Conservation (phyloP, 2,888 invertebrate genomes). For the Timandra comae region DNA sequence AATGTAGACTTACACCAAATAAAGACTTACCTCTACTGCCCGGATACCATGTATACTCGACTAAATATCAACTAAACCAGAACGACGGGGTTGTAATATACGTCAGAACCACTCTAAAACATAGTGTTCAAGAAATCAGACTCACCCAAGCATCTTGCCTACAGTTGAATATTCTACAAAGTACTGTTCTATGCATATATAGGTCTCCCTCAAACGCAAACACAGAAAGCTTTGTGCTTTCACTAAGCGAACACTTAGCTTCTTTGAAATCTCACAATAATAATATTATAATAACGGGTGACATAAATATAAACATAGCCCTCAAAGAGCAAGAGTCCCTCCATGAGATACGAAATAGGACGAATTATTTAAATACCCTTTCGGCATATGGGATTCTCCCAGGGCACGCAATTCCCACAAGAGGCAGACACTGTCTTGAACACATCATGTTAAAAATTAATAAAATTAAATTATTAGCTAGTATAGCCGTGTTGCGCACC, state of each 20-base stretch:
- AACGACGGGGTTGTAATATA: slow-evolving; percentile 17
- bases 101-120: slow-evolving; percentile 4
- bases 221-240: slow-evolving; percentile 14
- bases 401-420: slow-evolving; percentile 21
- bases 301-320: slow-evolving; percentile 23
- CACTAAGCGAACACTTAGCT: slow-evolving; percentile 12
- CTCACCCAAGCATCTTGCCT: slow-evolving; percentile 14
- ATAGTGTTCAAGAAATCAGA: slow-evolving; percentile 7
- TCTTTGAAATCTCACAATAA: slow-evolving; percentile 4
- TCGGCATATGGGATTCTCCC: slow-evolving; percentile 17
- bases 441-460: slow-evolving; percentile 11
- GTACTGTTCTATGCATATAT: slow-evolving; percentile 15
- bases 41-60: slow-evolving; percentile 4
- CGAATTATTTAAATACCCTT: slow-evolving; percentile 15
- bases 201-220: slow-evolving; percentile 19
- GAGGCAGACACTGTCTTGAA: slow-evolving; percentile 17
- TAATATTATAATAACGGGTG: slow-evolving; percentile 19
- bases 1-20: slow-evolving; percentile 11
- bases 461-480: not conserved
- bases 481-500: slow-evolving; percentile 1
- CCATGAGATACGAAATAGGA: slow-evolving; percentile 13
- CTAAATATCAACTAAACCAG: slow-evolving; percentile 8
- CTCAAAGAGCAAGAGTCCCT: slow-evolving; percentile 6
- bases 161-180: slow-evolving; percentile 7
- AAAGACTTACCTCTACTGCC: slow-evolving; percentile 12